Conservation (phyloP, 2,113 vertebrate genomes). For the Furnarius figulus region DNA sequence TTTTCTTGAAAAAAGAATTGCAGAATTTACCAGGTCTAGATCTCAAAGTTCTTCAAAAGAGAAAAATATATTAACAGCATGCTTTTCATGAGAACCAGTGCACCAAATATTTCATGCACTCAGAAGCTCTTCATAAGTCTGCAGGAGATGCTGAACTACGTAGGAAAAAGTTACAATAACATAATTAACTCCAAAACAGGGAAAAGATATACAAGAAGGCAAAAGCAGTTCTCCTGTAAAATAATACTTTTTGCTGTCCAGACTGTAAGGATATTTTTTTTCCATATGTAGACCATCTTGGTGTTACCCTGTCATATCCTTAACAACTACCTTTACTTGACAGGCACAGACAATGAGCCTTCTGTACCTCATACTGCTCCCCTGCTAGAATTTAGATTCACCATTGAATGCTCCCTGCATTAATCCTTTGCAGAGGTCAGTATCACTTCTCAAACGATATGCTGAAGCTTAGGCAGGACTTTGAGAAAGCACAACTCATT, state of each 20-base stretch:
- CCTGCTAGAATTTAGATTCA: background rate
- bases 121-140: background rate
- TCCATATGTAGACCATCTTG: rapidly evolving
- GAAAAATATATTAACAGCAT: background rate
- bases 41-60: background rate
- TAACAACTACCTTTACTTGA: background rate
- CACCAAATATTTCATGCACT: background rate
- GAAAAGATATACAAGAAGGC: background rate
- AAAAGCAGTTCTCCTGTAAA: background rate
- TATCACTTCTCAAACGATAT: rapidly evolving
- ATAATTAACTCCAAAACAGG: background rate
- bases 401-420: rapidly evolving
- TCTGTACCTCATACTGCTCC: background rate
- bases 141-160: background rate
- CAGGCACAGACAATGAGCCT: background rate
- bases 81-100: background rate
- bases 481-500: rapidly evolving
- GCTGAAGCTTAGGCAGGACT: background rate
- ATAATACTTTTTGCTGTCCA: background rate
- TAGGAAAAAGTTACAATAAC: background rate
- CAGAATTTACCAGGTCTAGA: background rate
- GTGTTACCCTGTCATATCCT: background rate
- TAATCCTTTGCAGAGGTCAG: background rate
- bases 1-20: background rate
- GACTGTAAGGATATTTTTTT: background rate